These are phyloP conservation scores for Drosophila prolongata DNA, from an alignment of 2,888 invertebrate genomes.

Conservation along the genomic window DNA sequence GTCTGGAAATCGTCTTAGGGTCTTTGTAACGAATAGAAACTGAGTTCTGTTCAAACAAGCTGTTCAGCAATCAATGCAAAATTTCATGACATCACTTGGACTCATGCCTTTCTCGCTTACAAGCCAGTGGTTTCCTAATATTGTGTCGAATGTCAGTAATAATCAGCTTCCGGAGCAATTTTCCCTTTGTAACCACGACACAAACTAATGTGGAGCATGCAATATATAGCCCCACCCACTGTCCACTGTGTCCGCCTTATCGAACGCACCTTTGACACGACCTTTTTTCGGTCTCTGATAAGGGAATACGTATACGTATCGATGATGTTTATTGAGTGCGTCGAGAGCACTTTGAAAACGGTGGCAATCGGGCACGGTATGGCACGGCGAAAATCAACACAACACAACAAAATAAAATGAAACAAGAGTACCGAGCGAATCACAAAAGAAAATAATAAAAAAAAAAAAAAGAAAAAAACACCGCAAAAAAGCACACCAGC, in stretches of 20 bases:
- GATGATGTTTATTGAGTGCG: slow-evolving; percentile 19
- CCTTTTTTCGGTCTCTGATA: slow-evolving; percentile 33
- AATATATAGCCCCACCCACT: slow-evolving; percentile 15
- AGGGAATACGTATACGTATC: slow-evolving; percentile 5
- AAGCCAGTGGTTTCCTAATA: background rate
- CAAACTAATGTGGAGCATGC: slow-evolving; percentile 15
- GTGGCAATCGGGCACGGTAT: slow-evolving; percentile 1
- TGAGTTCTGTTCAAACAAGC: background rate
- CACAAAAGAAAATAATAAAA: background rate
- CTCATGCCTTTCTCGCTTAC: background rate
- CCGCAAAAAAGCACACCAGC: slow-evolving; percentile 2
- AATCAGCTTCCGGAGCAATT: slow-evolving; percentile 17
- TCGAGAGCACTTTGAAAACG: slow-evolving; percentile 10
- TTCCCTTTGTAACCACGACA: slow-evolving; percentile 1
- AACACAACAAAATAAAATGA: background rate
- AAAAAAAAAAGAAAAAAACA: background rate
- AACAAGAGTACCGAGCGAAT: background rate
- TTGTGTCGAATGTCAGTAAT: too few relatives aligned
- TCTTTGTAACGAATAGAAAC: background rate
- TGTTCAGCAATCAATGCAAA: background rate
- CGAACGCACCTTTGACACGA: slow-evolving; percentile 61
- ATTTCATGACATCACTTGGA: background rate
- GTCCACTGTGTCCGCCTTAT: slow-evolving; percentile 16
- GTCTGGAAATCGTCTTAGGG: background rate
- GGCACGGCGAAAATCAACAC: background rate